phyloP scores from a whole-genome alignment of 2,888 invertebrate genomes.

The Serripes groenlandicus region DNA sequence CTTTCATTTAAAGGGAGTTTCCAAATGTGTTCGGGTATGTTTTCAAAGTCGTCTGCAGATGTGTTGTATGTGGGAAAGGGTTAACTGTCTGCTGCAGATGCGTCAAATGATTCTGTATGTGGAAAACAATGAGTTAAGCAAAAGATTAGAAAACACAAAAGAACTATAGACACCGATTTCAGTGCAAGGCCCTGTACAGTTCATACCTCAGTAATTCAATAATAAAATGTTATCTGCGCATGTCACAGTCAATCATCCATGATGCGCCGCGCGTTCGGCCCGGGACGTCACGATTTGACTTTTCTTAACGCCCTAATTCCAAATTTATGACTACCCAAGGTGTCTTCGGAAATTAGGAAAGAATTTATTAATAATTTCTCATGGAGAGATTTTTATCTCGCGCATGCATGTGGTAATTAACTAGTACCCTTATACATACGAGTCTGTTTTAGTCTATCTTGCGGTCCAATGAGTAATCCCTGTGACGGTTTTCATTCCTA shows the following conservation, averaged over 20 bases:
- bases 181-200: neutral
- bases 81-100: too few species aligned
- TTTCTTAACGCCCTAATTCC: constrained; percentile 52
- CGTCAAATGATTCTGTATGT: too few species aligned
- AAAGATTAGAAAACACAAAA: too few species aligned
- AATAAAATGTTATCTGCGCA: constrained; percentile 59
- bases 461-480: too few species aligned
- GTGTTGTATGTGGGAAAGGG: too few species aligned
- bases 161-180: too few species aligned
- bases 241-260: constrained; percentile 56
- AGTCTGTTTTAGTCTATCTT: too few species aligned
- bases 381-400: constrained; percentile 39
- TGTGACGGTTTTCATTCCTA: too few species aligned
- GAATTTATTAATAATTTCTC: constrained; percentile 67
- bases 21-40: too few species aligned
- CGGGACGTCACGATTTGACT: constrained; percentile 53
- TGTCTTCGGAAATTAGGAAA: constrained; percentile 50
- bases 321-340: constrained; percentile 53
- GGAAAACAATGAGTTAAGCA: too few species aligned
- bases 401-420: constrained; percentile 52
- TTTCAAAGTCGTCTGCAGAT: too few species aligned
- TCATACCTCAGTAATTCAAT: neutral
- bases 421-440: neutral
- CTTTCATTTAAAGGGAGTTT: too few species aligned
- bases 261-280: constrained; percentile 54